Evolutionary conservation across 2,888 invertebrate genomes (phyloP).

Genomic region (Salticus scenicus): DNA sequence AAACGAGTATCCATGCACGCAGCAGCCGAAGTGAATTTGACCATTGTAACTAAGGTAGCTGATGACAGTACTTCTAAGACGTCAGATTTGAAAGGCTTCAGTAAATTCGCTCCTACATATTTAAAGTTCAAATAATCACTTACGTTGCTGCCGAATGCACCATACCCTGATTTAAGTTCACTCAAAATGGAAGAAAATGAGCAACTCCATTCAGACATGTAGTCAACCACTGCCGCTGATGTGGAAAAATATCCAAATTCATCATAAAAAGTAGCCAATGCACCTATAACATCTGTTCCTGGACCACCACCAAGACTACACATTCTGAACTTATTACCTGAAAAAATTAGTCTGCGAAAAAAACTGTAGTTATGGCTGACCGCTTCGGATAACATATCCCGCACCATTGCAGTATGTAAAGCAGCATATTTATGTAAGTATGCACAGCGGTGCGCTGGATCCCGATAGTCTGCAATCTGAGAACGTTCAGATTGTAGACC

Average conservation of each 20-base stretch:
- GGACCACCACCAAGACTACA: constrained; percentile 54
- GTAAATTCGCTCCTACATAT: constrained; percentile 32
- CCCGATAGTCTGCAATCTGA: constrained; percentile 29
- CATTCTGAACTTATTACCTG: not conserved
- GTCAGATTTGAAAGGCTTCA: constrained; percentile 7
- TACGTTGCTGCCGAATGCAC: constrained; percentile 10
- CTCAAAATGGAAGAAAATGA: constrained; percentile 20
- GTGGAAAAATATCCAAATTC: constrained; percentile 5
- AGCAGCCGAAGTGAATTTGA: constrained; percentile 51
- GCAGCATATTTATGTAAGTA: constrained; percentile 54
- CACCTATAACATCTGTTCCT: constrained; percentile 41
- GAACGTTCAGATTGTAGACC: not conserved
- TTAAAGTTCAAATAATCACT: constrained; percentile 20
- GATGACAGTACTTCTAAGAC: constrained; percentile 9
- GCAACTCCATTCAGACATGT: constrained; percentile 28
- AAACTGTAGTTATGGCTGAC: not conserved
- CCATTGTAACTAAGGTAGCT: constrained; percentile 46
- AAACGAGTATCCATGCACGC: constrained; percentile 38
- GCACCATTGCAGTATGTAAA: constrained; percentile 38
- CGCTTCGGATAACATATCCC: constrained; percentile 13
- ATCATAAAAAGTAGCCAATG: not conserved
- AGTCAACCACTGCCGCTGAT: constrained; percentile 20
- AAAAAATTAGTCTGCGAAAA: not conserved
- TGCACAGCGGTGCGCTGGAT: constrained; percentile 44
- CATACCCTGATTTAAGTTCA: constrained; percentile 37